These are phyloP conservation scores for Drosophila koepferae DNA, from an alignment of 2,888 invertebrate genomes.

Conservation along the genomic window DNA sequence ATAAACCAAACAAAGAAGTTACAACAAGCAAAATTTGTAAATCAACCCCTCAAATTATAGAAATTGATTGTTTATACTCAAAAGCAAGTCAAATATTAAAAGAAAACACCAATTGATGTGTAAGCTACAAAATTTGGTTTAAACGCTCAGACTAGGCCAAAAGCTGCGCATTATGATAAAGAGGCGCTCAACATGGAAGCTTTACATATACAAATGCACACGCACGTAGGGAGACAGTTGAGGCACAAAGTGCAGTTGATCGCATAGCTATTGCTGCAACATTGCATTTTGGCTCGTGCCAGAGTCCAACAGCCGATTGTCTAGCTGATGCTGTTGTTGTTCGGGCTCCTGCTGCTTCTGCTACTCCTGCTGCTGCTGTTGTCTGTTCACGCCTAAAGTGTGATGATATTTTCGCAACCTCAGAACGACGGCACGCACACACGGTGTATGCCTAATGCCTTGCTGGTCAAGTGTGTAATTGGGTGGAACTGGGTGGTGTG, in stretches of 20 bases:
- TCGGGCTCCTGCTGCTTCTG: slow-evolving; percentile 1
- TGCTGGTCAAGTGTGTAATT: slow-evolving; percentile 40
- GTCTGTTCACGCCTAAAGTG: slow-evolving; percentile 38
- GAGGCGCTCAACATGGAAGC: not conserved
- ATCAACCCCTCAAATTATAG: not conserved
- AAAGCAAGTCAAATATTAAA: not conserved
- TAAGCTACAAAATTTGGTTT: not conserved
- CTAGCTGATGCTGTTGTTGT: slow-evolving; percentile 16
- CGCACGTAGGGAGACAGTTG: not conserved
- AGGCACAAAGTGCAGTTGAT: slow-evolving; percentile 24
- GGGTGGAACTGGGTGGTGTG: not conserved
- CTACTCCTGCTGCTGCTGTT: not conserved
- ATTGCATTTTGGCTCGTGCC: slow-evolving; percentile 22
- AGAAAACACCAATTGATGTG: not conserved
- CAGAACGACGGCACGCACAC: slow-evolving; percentile 50
- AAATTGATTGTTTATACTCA: not conserved
- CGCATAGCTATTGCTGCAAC: slow-evolving; percentile 24
- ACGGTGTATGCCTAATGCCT: slow-evolving; percentile 52
- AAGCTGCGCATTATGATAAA: slow-evolving; percentile 22
- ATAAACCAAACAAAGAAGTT: no score
- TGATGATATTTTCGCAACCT: slow-evolving; percentile 32
- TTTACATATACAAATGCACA: slow-evolving; percentile 30
- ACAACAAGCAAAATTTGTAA: no score
- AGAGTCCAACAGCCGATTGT: slow-evolving; percentile 6
- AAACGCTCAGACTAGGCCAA: slow-evolving; percentile 2